These are phyloP conservation scores for Fringilla coelebs DNA, from an alignment of 2,797 vertebrate genomes.

Conservation along the genomic window DNA sequence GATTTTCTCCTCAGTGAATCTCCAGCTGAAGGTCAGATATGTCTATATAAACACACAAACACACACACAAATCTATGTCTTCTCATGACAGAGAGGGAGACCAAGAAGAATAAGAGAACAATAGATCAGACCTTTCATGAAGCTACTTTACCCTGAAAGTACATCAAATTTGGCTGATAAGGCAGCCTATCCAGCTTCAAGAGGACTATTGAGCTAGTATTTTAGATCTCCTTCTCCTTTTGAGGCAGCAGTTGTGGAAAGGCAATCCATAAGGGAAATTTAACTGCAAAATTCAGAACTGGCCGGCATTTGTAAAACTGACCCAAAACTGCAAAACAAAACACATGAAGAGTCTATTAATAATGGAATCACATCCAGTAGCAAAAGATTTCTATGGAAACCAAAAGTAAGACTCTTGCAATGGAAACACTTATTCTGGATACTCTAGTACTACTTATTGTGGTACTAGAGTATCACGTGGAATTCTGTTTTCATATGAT, in stretches of 20 bases:
- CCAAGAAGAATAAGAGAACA: background rate
- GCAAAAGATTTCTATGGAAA: slow-evolving; percentile 63
- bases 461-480: slow-evolving; percentile 38
- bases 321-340: slow-evolving; percentile 29
- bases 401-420: slow-evolving; percentile 2
- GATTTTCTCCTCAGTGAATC: background rate
- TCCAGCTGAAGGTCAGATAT: background rate
- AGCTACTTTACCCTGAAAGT: background rate
- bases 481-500: slow-evolving; percentile 57
- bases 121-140: background rate
- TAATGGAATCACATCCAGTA: slow-evolving; percentile 51
- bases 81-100: background rate
- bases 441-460: too few relatives aligned
- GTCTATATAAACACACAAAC: background rate
- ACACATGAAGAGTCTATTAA: slow-evolving; percentile 30
- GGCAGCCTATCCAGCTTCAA: background rate
- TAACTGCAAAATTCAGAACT: slow-evolving; percentile 18
- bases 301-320: slow-evolving; percentile 38
- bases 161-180: background rate
- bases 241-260: background rate
- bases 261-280: background rate
- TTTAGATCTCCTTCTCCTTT: background rate
- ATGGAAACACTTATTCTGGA: slow-evolving; percentile 24
- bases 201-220: background rate
- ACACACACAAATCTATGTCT: background rate